A percentile compares a stretch with the other conserved stretches of the same genome.
phyloP scores from a whole-genome alignment of 2,797 vertebrate genomes.

The Huso huso region DNA sequence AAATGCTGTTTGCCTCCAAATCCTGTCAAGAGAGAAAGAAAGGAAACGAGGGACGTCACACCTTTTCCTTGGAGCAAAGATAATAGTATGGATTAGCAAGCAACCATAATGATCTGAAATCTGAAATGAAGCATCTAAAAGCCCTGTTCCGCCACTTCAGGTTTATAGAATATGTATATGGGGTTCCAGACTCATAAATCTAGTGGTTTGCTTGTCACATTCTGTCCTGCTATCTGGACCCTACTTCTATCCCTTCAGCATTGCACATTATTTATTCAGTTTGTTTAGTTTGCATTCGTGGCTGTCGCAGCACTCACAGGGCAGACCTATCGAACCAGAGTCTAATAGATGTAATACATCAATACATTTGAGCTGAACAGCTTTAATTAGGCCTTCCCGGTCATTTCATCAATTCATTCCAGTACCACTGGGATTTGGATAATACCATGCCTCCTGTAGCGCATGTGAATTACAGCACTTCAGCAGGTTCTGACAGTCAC shows the following conservation, averaged over 20 bases:
- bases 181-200: constrained; percentile 44
- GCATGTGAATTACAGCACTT: constrained; percentile 72
- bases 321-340: constrained; percentile 89
- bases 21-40: constrained; percentile 9
- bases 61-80: not conserved
- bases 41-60: constrained; percentile 5
- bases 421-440: constrained; percentile 69
- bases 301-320: constrained; percentile 69
- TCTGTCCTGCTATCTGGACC: constrained; percentile 49
- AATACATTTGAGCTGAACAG: constrained; percentile 96
- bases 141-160: constrained; percentile 16
- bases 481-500: constrained; percentile 44
- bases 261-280: constrained; percentile 84
- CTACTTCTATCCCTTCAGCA: constrained; percentile 28
- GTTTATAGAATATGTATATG: constrained; percentile 30
- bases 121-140: constrained; percentile 10
- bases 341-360: constrained; percentile 98
- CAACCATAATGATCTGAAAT: constrained; percentile 1
- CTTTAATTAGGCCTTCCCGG: constrained; percentile 97
- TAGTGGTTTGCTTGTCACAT: constrained; percentile 39
- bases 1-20: too few species aligned
- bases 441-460: constrained; percentile 66
- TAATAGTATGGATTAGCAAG: not conserved
- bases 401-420: constrained; percentile 90
- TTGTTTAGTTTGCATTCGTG: constrained; percentile 84